Conservation (phyloP, 1,140 invertebrate species). For the Platyscapa corneri region DNA sequence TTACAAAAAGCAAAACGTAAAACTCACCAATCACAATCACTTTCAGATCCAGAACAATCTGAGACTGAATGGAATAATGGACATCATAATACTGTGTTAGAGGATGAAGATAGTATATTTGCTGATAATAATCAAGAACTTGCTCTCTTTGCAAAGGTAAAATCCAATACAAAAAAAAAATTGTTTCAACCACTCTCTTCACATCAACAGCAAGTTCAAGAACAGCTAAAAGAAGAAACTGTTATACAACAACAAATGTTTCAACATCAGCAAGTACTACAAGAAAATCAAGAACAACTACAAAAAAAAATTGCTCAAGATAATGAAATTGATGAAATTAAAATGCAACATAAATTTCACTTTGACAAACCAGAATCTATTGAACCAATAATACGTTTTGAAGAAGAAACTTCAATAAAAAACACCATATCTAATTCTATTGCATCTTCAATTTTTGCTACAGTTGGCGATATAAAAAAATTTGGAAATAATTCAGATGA, state of each 20-base stretch:
- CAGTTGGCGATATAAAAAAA: slow-evolving; percentile 83
- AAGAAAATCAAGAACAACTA: slow-evolving; percentile 64
- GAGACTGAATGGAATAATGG: slow-evolving; percentile 84
- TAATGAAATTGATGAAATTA: slow-evolving; percentile 63
- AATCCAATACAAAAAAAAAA: slow-evolving; percentile 65
- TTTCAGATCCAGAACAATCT: slow-evolving; percentile 86
- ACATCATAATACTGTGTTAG: slow-evolving; percentile 79
- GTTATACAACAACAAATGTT: slow-evolving; percentile 60
- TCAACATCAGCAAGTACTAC: slow-evolving; percentile 59
- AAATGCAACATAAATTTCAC: slow-evolving; percentile 59
- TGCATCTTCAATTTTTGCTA: slow-evolving; percentile 80
- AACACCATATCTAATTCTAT: slow-evolving; percentile 76
- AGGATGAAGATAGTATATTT: slow-evolving; percentile 83
- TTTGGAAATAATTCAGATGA: slow-evolving; percentile 72
- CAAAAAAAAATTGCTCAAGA: slow-evolving; percentile 67
- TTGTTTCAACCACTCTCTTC: slow-evolving; percentile 46
- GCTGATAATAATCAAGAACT: slow-evolving; percentile 79
- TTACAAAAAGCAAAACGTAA: slow-evolving; percentile 85
- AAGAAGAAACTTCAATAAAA: slow-evolving; percentile 78
- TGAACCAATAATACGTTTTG: slow-evolving; percentile 56
- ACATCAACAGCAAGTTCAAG: slow-evolving; percentile 49
- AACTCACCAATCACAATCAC: slow-evolving; percentile 76
- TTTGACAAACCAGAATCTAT: slow-evolving; percentile 66
- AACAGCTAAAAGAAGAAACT: slow-evolving; percentile 54
- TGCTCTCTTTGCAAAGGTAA: slow-evolving; percentile 79